Conservation (phyloP, 2,888 invertebrate species). For the Hololepta plana region DNA sequence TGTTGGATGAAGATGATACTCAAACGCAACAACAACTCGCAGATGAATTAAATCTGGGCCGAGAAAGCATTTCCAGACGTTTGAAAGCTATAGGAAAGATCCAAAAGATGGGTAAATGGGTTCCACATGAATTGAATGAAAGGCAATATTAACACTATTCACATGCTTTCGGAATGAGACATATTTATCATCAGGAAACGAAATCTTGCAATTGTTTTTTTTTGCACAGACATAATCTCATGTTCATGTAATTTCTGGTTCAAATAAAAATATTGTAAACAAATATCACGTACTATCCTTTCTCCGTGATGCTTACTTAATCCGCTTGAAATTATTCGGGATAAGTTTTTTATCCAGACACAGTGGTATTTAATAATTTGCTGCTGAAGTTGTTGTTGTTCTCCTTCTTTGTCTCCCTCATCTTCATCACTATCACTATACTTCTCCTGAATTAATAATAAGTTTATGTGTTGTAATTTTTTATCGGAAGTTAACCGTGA, state of each 20-base stretch:
- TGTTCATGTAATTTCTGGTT: neutral
- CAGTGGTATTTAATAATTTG: too few species aligned
- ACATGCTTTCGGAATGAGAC: neutral
- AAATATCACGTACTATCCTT: neutral
- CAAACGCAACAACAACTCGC: too few species aligned
- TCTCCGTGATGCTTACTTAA: neutral
- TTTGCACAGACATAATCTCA: neutral
- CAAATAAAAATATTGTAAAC: neutral
- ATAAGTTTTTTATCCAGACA: conserved; percentile 1
- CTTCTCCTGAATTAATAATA: neutral
- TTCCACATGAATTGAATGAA: too few species aligned
- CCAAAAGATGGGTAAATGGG: too few species aligned
- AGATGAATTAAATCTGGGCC: too few species aligned
- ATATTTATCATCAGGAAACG: neutral
- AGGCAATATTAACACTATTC: neutral
- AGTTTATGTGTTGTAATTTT: conserved; percentile 2
- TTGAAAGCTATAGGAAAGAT: too few species aligned
- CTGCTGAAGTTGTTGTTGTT: too few species aligned
- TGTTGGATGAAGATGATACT: too few species aligned
- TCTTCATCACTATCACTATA: neutral
- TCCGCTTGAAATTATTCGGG: neutral
- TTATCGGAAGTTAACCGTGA: conserved; percentile 6
- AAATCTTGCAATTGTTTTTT: neutral
- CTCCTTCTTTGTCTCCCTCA: neutral
- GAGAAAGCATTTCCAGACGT: too few species aligned